A percentile compares a stretch with the other conserved stretches of the same genome.
Evolutionary conservation across 2,888 invertebrate genomes (phyloP).

Genomic region (Muscina levida): DNA sequence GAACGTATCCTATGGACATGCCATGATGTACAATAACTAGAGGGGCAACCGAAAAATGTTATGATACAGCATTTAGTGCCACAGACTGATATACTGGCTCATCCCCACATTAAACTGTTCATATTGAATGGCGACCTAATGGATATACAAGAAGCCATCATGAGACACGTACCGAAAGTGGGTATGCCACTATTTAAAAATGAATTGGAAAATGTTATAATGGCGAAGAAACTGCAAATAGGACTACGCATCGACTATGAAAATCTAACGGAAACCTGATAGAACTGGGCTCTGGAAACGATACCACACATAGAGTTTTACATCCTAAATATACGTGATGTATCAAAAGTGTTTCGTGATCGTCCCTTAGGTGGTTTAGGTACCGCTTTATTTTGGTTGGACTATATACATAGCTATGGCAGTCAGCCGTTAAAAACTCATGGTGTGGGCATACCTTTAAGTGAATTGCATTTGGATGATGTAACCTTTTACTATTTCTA

Average conservation of each 20-base stretch:
- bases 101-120: slow-evolving; percentile 79
- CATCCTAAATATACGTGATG: slow-evolving; percentile 73
- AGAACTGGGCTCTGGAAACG: slow-evolving; percentile 76
- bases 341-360: slow-evolving; percentile 78
- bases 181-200: slow-evolving; percentile 80
- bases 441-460: slow-evolving; percentile 74
- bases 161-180: slow-evolving; percentile 79
- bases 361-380: slow-evolving; percentile 78
- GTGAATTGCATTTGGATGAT: slow-evolving; percentile 77
- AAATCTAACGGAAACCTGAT: slow-evolving; percentile 75
- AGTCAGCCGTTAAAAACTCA: slow-evolving; percentile 75
- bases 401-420: slow-evolving; percentile 78
- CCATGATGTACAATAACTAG: slow-evolving; percentile 76
- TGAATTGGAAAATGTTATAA: slow-evolving; percentile 76
- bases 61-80: slow-evolving; percentile 80
- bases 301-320: slow-evolving; percentile 76
- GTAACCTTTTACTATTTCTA: slow-evolving; percentile 78
- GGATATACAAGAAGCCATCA: slow-evolving; percentile 79
- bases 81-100: slow-evolving; percentile 81
- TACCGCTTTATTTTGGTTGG: slow-evolving; percentile 79
- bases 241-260: slow-evolving; percentile 74
- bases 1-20: slow-evolving; percentile 81
- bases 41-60: slow-evolving; percentile 79
- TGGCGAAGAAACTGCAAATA: slow-evolving; percentile 73
- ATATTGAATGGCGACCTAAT: slow-evolving; percentile 80